A percentile compares a stretch with the other conserved stretches of the same genome.
Conservation (phyloP, 2,113 vertebrate species). For the Capreolus pygargus region DNA sequence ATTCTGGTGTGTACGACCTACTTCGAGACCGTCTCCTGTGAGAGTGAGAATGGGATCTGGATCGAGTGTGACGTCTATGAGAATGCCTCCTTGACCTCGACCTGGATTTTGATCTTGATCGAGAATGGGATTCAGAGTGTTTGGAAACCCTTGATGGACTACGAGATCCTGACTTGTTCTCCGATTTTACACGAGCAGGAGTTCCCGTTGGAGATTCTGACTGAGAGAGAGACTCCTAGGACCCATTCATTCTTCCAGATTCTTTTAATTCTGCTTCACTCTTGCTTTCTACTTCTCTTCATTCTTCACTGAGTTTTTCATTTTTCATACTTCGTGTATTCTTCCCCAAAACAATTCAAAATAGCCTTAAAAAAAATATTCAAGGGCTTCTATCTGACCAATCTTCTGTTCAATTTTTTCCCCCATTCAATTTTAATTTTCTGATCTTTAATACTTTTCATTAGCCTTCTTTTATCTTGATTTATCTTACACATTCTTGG, state of each 20-base stretch:
- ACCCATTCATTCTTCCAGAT: conserved; percentile 99
- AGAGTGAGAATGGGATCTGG: too few relatives aligned
- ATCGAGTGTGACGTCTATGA: too few relatives aligned
- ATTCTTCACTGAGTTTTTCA: conserved; percentile 97
- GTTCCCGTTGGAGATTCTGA: conserved; percentile 94
- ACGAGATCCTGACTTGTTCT: conserved; percentile 92
- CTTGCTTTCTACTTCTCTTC: conserved; percentile 98
- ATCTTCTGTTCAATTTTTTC: conserved; percentile 97
- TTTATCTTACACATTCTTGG: conserved; percentile 99
- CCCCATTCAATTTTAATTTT: conserved; percentile 97
- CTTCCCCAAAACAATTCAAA: conserved; percentile 97
- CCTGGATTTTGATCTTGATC: conserved; percentile 94
- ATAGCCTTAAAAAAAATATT: conserved; percentile 94
- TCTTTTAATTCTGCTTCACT: conserved; percentile 98
- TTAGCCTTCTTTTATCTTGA: conserved; percentile 99
- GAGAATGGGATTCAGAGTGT: conserved; percentile 90
- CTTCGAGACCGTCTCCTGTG: too few relatives aligned
- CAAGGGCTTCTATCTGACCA: conserved; percentile 97
- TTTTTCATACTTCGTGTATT: conserved; percentile 94
- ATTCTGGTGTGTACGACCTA: too few relatives aligned
- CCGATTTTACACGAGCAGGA: conserved; percentile 91
- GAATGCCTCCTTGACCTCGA: too few relatives aligned
- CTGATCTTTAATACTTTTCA: conserved; percentile 96
- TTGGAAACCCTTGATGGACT: conserved; percentile 91
- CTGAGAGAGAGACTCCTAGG: conserved; percentile 94